Base-by-base conservation (phyloP, 2,888 invertebrate species). In the Drosophila lutescens region DNA sequence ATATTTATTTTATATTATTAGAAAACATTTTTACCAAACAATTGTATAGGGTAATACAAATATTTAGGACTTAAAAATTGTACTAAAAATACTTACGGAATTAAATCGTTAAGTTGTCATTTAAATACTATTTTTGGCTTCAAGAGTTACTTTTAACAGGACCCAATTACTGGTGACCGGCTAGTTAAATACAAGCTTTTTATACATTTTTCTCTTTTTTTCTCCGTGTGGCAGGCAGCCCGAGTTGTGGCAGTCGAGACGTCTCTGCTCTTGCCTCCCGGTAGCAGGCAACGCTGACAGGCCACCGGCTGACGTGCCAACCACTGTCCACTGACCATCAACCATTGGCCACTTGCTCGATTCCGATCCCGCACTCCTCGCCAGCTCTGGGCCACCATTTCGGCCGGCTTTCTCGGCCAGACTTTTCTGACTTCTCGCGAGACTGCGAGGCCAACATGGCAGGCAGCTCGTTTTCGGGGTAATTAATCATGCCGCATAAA, bases 401-500 rank as follows among this genome's bases (percentile, higher is more conserved):
- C 15, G 47, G 51, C 20, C 23, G 34, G 49, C 20, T 34, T 49
- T 34, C 54, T 40, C n/a, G 49, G 54, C 15, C 17, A 44, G 49
- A 34, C 34, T 34, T 15, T 50, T 41, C 17, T 23, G 49, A 34
- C 34, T 34, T 15, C 53, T 41, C 38, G 13, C 13, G n/a, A n/a
- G 40, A 40, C 40, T 62, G 62, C 68, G 66, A 60, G 68, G 74
- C 73, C 74, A 58, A 68, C 66, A 72, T 76, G 79, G 63, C 78
- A 65, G 67, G 58, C 76, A 71, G 67, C 62, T 75, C 51, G 68
- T 67, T 66, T 70, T 73, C 57, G 66, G 58, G 76, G 81, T 76
- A 87, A 89, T 89, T 89, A 88, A 86, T 88, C 82, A 88, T 90
- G 84, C 78, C 80, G 90, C 89, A 88, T 88, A 88, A 89, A 90